Percentiles rank a stretch among this genome's conserved stretches.
These are phyloP conservation scores for Halichoerus grypus DNA, from an alignment of 2,113 vertebrate genomes.

Conservation along the genomic window DNA sequence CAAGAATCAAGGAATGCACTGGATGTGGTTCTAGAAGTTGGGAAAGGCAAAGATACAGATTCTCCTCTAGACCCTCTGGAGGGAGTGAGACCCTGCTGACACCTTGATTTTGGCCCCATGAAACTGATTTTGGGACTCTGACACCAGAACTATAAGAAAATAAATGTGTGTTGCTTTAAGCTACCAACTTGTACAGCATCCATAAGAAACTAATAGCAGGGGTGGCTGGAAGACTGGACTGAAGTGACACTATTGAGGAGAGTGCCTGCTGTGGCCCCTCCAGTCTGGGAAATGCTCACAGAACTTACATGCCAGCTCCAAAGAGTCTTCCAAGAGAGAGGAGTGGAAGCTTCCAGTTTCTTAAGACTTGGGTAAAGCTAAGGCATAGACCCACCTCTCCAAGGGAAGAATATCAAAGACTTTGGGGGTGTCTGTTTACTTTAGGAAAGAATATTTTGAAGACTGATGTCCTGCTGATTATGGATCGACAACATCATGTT, in stretches of 20 bases:
- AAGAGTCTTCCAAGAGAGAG: not conserved
- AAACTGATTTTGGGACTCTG: not conserved
- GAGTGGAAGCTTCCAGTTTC: not conserved
- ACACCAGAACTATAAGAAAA: not conserved
- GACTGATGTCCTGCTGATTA: not conserved
- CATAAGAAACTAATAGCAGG: not conserved
- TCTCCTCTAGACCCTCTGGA: not conserved
- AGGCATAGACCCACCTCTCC: not conserved
- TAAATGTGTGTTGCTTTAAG: not conserved
- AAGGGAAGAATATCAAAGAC: not conserved
- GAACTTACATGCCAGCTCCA: not conserved
- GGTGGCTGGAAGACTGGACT: not conserved
- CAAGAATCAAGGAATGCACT: not conserved
- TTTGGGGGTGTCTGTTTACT: not conserved
- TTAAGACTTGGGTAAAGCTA: not conserved
- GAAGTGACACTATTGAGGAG: not conserved
- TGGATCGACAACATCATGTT: not conserved
- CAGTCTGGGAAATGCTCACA: not conserved
- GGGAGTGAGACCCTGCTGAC: rapidly evolving
- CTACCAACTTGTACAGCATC: not conserved
- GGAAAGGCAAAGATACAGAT: not conserved
- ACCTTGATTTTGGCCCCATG: not conserved
- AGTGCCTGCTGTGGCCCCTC: rapidly evolving
- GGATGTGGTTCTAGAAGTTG: not conserved
- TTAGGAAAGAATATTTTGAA: slow-evolving; percentile 18